phyloP scores from a whole-genome alignment of 2,113 vertebrate species.

The Dendrocopos noguchii region DNA sequence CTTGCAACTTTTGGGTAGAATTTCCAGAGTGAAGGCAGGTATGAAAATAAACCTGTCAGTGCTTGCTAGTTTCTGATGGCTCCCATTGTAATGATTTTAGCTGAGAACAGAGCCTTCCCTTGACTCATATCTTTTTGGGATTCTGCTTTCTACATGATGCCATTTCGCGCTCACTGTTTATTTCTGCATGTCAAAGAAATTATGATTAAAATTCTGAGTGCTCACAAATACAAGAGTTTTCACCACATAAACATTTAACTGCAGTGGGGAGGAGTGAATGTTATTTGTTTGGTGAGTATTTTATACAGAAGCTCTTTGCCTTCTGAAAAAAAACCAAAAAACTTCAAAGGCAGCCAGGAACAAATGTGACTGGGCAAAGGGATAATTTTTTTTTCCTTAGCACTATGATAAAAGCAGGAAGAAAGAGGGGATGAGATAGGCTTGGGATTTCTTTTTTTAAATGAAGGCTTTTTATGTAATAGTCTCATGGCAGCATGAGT shows the following conservation, averaged over 20 bases:
- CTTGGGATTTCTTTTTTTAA: not conserved
- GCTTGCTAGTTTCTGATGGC: constrained; percentile 64
- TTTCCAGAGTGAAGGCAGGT: constrained; percentile 48
- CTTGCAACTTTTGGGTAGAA: constrained; percentile 35
- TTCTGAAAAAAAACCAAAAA: not conserved
- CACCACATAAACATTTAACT: not conserved
- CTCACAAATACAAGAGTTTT: not conserved
- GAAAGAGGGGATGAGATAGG: not conserved
- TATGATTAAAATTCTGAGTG: constrained; percentile 61
- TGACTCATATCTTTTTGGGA: constrained; percentile 18
- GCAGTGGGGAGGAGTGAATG: not conserved
- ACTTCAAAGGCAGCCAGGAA: constrained; percentile 21
- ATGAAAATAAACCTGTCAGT: constrained; percentile 66
- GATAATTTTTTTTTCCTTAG: not conserved
- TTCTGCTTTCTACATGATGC: constrained; percentile 47
- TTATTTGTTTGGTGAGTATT: not conserved
- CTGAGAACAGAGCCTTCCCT: constrained; percentile 50
- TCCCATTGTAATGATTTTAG: constrained; percentile 70
- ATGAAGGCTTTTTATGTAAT: not conserved
- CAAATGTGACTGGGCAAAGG: not conserved
- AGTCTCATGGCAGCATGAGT: not conserved
- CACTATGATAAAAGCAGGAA: not conserved
- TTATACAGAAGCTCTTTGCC: not conserved
- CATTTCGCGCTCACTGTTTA: constrained; percentile 47
- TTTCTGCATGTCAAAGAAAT: constrained; percentile 68